These are phyloP conservation scores for Tethya wilhelma DNA, from an alignment of 37 sponge, comb jelly and placozoan species.

Conservation along the genomic window DNA sequence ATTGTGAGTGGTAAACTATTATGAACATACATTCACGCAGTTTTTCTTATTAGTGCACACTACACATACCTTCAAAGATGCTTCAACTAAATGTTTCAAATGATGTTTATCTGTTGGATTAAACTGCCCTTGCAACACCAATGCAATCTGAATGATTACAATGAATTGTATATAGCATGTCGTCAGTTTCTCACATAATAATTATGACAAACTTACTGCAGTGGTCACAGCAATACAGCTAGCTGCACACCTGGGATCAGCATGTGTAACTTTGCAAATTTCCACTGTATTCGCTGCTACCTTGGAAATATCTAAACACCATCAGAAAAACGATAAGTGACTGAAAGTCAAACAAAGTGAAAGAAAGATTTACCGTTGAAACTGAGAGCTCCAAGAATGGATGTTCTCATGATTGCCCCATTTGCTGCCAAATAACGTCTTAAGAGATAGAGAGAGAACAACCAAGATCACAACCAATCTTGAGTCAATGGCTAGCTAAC, in stretches of 20 bases:
- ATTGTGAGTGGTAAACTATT: too few species aligned
- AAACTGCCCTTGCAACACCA: slow-evolving; percentile 76
- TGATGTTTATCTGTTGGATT: slow-evolving; percentile 48
- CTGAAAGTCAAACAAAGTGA: neutral
- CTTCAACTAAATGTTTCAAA: slow-evolving; percentile 35
- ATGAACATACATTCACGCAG: too few species aligned
- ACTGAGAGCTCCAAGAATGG: slow-evolving; percentile 72
- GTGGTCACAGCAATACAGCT: slow-evolving; percentile 89
- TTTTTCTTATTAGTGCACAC: too few species aligned
- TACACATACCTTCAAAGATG: slow-evolving; percentile 37
- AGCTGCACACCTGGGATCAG: slow-evolving; percentile 91
- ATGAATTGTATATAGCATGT: neutral
- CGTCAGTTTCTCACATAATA: neutral
- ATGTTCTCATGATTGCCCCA: slow-evolving; percentile 92
- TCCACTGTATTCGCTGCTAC: slow-evolving; percentile 72
- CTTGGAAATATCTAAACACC: slow-evolving; percentile 60
- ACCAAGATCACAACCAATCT: neutral
- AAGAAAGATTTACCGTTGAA: slow-evolving; percentile 70
- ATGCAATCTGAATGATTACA: slow-evolving; percentile 54
- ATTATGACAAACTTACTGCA: slow-evolving; percentile 61
- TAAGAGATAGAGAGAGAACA: neutral
- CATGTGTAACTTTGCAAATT: slow-evolving; percentile 77
- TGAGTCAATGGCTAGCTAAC: neutral
- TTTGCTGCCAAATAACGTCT: slow-evolving; percentile 89
- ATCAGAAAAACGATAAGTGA: neutral